Percentiles rank a stretch among this genome's conserved stretches.
phyloP scores from a whole-genome alignment of 2,797 vertebrate species.

The Sebastes nivosus region DNA sequence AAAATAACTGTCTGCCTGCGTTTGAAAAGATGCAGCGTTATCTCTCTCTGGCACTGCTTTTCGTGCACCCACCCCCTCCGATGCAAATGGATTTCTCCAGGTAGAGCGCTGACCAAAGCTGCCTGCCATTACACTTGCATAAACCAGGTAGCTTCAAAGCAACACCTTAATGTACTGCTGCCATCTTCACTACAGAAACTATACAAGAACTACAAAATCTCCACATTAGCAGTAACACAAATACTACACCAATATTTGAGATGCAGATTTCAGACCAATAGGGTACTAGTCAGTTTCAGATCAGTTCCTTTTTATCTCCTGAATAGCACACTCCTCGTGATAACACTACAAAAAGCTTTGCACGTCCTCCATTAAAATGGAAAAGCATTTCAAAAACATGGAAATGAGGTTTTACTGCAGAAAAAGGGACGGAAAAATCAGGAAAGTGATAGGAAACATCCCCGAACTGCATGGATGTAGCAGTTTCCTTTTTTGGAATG shows the following conservation, averaged over 20 bases:
- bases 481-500: background rate
- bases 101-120: constrained; percentile 59
- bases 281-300: constrained; percentile 21
- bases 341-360: constrained; percentile 54
- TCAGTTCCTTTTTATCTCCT: constrained; percentile 30
- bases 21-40: constrained; percentile 63
- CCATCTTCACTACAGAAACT: constrained; percentile 10
- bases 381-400: constrained; percentile 55
- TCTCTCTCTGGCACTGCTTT: constrained; percentile 54
- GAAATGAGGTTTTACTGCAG: constrained; percentile 40
- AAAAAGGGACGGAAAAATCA: constrained; percentile 24
- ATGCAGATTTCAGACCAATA: constrained; percentile 22
- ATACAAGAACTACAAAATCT: constrained; percentile 23
- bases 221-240: constrained; percentile 13
- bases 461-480: constrained; percentile 10
- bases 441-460: constrained; percentile 24
- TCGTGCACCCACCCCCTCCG: constrained; percentile 6
- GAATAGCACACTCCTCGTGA: constrained; percentile 39
- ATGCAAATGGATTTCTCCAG: constrained; percentile 68
- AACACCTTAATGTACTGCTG: constrained; percentile 17
- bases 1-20: constrained; percentile 40
- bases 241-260: constrained; percentile 6
- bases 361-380: constrained; percentile 10
- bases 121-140: constrained; percentile 47
- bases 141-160: constrained; percentile 65